phyloP scores from a whole-genome alignment of 2,888 invertebrate genomes.

The Perithous albicinctus region DNA sequence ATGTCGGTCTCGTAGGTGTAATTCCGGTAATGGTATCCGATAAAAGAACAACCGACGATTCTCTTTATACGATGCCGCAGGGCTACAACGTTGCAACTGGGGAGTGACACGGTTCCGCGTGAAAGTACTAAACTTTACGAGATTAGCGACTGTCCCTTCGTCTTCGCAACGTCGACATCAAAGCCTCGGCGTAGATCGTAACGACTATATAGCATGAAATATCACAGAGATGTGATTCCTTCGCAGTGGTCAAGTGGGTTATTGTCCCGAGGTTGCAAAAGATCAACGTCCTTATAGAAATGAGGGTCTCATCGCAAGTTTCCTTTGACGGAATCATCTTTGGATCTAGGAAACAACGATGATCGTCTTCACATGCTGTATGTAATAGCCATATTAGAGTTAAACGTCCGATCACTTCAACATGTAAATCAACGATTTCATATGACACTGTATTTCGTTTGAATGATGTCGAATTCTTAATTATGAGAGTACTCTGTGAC shows the following conservation, averaged over 20 bases:
- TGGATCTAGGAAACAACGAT: background rate
- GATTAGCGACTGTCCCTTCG: conserved; percentile 38
- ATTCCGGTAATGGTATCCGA: conserved; percentile 59
- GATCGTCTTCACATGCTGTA: background rate
- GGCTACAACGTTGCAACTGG: conserved; percentile 13
- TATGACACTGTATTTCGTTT: background rate
- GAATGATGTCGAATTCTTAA: background rate
- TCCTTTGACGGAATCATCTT: background rate
- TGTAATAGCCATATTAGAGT: too few species aligned
- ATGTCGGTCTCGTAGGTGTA: conserved; percentile 35
- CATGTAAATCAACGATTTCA: background rate
- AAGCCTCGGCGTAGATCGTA: conserved; percentile 8
- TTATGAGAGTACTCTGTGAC: background rate
- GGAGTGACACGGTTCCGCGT: conserved; percentile 19
- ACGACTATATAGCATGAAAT: background rate
- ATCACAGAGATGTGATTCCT: conserved; percentile 4
- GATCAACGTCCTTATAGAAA: background rate
- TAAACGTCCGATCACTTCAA: background rate
- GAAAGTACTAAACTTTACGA: conserved; percentile 44
- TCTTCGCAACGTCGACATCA: conserved; percentile 21
- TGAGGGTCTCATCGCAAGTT: background rate
- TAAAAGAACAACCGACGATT: conserved; percentile 44
- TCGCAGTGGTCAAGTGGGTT: background rate
- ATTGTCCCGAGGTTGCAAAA: background rate
- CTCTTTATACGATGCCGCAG: conserved; percentile 26